Conservation (phyloP, 2,113 vertebrate species). For the Mus musculus region GRCm39 chr7:83186001-83186500, state of each 20-base stretch:
- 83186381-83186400: background rate
- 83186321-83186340: background rate
- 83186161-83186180: background rate
- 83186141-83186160: conserved; percentile 9
- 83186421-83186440: background rate
- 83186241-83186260: conserved; percentile 58
- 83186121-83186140: background rate
- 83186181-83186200: background rate
- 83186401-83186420: background rate
- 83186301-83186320: background rate
- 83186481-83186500: background rate
- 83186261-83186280: conserved; percentile 49
- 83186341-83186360: background rate
- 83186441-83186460: background rate
- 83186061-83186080: conserved; percentile 11
- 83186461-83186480: background rate
- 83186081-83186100: background rate
- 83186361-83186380: background rate
- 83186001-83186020: background rate
- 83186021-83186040: conserved; percentile 56
- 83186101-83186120: background rate
- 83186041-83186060: conserved; percentile 71
- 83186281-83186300: background rate
- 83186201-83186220: conserved; percentile 50
- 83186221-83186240: conserved; percentile 71